These are phyloP conservation scores for Xenopus tropicalis DNA, from an alignment of 2,113 vertebrate genomes.

Conservation along the genomic window DNA sequence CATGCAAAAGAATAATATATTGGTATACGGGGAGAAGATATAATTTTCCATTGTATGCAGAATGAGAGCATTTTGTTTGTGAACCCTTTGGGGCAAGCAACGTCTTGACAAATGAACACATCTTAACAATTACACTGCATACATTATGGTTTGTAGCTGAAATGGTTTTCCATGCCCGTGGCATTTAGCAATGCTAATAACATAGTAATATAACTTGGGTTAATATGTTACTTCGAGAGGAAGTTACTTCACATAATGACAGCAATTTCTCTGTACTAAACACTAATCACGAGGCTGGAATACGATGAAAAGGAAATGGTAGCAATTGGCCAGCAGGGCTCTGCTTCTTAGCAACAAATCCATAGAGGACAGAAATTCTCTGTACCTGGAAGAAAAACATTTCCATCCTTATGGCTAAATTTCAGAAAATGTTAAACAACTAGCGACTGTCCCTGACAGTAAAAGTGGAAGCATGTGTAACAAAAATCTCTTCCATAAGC, in stretches of 20 bases:
- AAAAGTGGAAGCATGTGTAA: slow-evolving; percentile 72
- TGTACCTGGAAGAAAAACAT: slow-evolving; percentile 64
- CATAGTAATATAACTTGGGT: slow-evolving; percentile 82
- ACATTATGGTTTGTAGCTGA: slow-evolving; percentile 21
- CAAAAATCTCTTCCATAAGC: slow-evolving; percentile 59
- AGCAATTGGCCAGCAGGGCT: slow-evolving; percentile 78
- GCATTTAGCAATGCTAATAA: slow-evolving; percentile 87
- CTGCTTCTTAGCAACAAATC: slow-evolving; percentile 82
- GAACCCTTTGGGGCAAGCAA: slow-evolving; percentile 1
- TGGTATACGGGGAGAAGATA: no score
- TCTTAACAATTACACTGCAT: slow-evolving; percentile 30
- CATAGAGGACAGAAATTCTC: slow-evolving; percentile 62
- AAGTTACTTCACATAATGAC: slow-evolving; percentile 95
- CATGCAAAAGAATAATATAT: no score
- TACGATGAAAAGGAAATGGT: slow-evolving; percentile 83
- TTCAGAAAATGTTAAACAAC: slow-evolving; percentile 51
- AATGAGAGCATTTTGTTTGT: neutral
- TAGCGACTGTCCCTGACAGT: slow-evolving; percentile 51
- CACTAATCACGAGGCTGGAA: slow-evolving; percentile 87
- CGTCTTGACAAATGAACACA: slow-evolving; percentile 20
- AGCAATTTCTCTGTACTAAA: slow-evolving; percentile 92
- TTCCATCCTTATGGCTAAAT: slow-evolving; percentile 65
- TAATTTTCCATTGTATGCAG: neutral
- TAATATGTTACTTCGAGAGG: slow-evolving; percentile 94
- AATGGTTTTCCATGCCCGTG: slow-evolving; percentile 78